Base-by-base conservation (phyloP, 1,140 invertebrate species). In the Gonioctena quinquepunctata region DNA sequence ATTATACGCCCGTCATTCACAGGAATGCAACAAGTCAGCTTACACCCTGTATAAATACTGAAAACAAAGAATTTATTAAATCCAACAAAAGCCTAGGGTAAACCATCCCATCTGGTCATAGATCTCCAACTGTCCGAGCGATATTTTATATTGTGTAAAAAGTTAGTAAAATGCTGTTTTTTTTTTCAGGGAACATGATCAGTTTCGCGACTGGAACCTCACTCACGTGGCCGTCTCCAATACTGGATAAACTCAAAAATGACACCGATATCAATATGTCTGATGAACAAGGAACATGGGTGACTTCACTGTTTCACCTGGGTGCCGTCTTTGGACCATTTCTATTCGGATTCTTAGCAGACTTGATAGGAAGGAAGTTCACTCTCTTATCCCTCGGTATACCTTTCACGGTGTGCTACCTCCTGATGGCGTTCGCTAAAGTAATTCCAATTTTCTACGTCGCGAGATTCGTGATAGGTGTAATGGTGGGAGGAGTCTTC, bases 191-290 rank as follows among this genome's bases (percentile, higher is more conserved):
- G 19, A 92, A 91, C 78, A 80, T 92, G 50, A 86, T 86, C 64
- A 87, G 88, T 11, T 81, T 89, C 16, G 85, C 87, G 0, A 86
- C 87, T 7, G 91, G 91, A 28, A 88, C 87, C 61, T 86, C 85
- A 66, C 82, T 92, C 73, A 90, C 88, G 56, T 94, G 91, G 91
- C 90, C 90, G 0, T 92, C 91, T 8, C 90, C 92, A 0, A 80
- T 89, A 2, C 82, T 77, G 3, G 16, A 56, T 4, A 74, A 73
- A 64, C 33, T 81, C 3, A 74, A 75, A 25, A 42, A 21, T 25
- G 60, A 71, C 4, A 68, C 69, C 16, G 72, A 75, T 7, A 77
- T 70, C 54, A 76, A 75, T 6, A 28, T 68, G 4, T 27, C 69
- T n/a, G 59, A 61, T 5, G 63, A 68, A 11, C 50, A 74, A 49